A percentile compares a stretch with the other conserved stretches of the same genome.
Evolutionary conservation across 2,113 vertebrate genomes (phyloP).

Genomic region (Triplophysa rosa): DNA sequence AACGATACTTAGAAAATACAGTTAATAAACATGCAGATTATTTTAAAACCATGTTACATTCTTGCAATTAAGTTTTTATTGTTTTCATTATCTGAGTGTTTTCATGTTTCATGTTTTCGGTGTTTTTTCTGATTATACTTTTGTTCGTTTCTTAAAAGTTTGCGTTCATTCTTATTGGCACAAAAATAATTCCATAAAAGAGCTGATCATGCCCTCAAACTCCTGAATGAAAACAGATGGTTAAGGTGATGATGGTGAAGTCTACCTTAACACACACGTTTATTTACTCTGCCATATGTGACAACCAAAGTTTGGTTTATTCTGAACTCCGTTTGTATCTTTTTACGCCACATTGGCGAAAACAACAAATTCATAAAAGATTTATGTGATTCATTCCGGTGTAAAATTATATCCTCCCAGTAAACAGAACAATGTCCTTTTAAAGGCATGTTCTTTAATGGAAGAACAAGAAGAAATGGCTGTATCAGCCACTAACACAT

Average conservation of each 20-base stretch:
- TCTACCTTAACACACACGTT: slow-evolving; percentile 52
- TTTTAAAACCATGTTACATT: no score
- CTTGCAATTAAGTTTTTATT: no score
- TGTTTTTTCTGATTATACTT: no score
- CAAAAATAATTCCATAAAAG: no score
- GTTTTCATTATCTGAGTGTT: no score
- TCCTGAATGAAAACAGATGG: slow-evolving; percentile 77
- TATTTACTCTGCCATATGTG: slow-evolving; percentile 49
- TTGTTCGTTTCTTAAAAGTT: no score
- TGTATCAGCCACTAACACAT: not conserved
- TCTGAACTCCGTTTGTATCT: not conserved
- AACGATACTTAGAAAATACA: no score
- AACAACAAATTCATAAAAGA: not conserved
- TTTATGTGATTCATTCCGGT: not conserved
- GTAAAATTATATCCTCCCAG: not conserved
- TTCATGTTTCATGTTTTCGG: no score
- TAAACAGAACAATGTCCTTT: not conserved
- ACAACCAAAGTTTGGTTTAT: not conserved
- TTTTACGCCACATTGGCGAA: not conserved
- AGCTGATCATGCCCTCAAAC: slow-evolving; percentile 69
- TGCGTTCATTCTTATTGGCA: no score
- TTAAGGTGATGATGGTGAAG: slow-evolving; percentile 63
- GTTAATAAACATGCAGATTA: no score
- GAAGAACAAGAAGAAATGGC: slow-evolving; percentile 3
- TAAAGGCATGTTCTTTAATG: slow-evolving; percentile 11